These are phyloP conservation scores for Acrocephalus arundinaceus DNA, from an alignment of 2,113 vertebrate species.

Conservation along the genomic window DNA sequence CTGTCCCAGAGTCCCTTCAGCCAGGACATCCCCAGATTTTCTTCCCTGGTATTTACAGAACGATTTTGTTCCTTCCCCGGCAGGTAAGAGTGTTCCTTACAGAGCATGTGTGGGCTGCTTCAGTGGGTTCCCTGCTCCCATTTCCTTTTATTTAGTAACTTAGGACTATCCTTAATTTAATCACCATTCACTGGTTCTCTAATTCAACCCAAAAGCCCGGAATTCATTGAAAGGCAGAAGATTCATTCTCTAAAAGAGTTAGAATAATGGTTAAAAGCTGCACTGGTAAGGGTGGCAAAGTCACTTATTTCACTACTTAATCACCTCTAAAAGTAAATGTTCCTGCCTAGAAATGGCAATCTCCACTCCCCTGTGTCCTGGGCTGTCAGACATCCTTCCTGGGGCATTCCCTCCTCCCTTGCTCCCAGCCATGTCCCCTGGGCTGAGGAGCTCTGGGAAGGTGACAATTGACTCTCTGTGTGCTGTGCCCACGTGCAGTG, in stretches of 20 bases:
- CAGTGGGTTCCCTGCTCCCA: not conserved
- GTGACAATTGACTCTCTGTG: fast-evolving
- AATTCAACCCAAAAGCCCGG: not conserved
- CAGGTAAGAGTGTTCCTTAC: not conserved
- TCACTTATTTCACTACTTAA: not conserved
- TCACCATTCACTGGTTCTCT: not conserved
- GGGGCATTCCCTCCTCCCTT: not conserved
- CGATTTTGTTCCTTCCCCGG: not conserved
- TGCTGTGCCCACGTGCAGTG: fast-evolving
- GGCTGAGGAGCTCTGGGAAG: fast-evolving
- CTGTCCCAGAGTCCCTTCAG: not conserved
- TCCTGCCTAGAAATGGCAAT: not conserved
- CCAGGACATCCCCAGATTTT: not conserved
- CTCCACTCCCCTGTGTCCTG: not conserved
- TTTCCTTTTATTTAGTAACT: not conserved
- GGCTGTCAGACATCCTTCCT: not conserved
- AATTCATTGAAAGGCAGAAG: not conserved
- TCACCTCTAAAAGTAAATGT: not conserved
- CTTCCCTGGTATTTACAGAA: not conserved
- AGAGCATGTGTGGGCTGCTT: not conserved
- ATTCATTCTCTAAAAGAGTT: not conserved
- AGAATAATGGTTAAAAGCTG: not conserved
- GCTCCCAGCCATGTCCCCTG: fast-evolving
- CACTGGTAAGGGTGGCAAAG: not conserved
- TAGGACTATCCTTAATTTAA: not conserved